Evolutionary conservation across 1,140 invertebrate genomes (phyloP).

Genomic region (Eurosta solidaginis): DNA sequence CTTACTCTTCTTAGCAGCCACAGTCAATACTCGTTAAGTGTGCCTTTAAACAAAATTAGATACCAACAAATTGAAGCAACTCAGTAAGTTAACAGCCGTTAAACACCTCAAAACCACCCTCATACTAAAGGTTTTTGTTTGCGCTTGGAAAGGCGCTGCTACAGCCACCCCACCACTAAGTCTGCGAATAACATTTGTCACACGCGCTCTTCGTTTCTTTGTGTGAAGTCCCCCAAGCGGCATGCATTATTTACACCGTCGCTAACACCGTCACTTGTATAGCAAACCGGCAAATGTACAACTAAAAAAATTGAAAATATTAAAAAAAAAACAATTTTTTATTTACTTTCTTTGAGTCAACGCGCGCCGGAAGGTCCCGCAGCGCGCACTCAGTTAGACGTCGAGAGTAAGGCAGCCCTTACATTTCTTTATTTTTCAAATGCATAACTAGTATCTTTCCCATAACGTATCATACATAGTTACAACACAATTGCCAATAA

Average conservation of each 20-base stretch:
- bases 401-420: neutral
- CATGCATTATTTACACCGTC: neutral
- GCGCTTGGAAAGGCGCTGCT: neutral
- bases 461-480: neutral
- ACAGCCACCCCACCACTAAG: neutral
- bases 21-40: slow-evolving; percentile 14
- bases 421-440: neutral
- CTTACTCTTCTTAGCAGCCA: neutral
- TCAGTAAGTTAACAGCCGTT: neutral
- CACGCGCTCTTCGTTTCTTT: neutral
- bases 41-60: slow-evolving; percentile 1
- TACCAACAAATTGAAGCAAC: neutral
- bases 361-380: neutral
- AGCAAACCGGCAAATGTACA: neutral
- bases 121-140: neutral
- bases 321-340: neutral
- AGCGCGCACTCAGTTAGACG: neutral
- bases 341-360: neutral
- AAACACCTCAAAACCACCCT: slow-evolving; percentile 11
- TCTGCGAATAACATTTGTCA: neutral
- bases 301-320: neutral
- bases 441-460: neutral
- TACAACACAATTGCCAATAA: neutral
- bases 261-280: neutral
- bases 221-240: neutral